These are phyloP conservation scores for Eupithecia subfuscata DNA, from an alignment of 2,888 invertebrate species.

Conservation along the genomic window DNA sequence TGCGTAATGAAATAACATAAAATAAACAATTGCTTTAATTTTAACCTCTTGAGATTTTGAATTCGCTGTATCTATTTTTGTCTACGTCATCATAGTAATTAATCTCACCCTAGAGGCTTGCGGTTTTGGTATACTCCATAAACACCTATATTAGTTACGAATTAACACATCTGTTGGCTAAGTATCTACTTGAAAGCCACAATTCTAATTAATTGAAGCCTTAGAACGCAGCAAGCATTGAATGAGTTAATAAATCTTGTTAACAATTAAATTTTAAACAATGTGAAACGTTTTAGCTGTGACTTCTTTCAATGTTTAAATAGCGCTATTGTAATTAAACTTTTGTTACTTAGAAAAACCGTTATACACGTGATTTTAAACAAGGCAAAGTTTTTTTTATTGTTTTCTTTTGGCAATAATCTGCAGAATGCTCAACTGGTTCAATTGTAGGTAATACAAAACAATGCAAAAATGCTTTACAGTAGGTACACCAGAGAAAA, in stretches of 20 bases:
- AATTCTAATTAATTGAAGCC: slow-evolving; percentile 40
- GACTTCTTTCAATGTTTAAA: neutral
- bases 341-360: neutral
- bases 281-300: neutral
- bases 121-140: slow-evolving; percentile 40
- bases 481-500: too few relatives aligned
- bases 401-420: too few relatives aligned
- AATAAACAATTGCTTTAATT: neutral
- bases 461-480: too few relatives aligned
- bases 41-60: neutral
- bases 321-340: neutral
- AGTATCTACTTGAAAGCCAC: slow-evolving; percentile 35
- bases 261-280: neutral
- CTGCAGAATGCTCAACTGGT: too few relatives aligned
- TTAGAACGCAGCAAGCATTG: slow-evolving; percentile 13
- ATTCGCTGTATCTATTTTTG: neutral
- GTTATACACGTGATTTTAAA: neutral
- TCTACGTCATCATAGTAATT: slow-evolving; percentile 37
- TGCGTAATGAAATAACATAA: neutral
- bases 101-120: slow-evolving; percentile 48
- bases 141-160: slow-evolving; percentile 38
- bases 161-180: slow-evolving; percentile 40
- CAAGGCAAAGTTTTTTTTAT: neutral
- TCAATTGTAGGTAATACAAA: too few relatives aligned
- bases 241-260: neutral